A percentile compares a stretch with the other conserved stretches of the same genome.
These are phyloP conservation scores for Lamellibrachia luymesi DNA, from an alignment of 1,140 invertebrate genomes.

Conservation along the genomic window DNA sequence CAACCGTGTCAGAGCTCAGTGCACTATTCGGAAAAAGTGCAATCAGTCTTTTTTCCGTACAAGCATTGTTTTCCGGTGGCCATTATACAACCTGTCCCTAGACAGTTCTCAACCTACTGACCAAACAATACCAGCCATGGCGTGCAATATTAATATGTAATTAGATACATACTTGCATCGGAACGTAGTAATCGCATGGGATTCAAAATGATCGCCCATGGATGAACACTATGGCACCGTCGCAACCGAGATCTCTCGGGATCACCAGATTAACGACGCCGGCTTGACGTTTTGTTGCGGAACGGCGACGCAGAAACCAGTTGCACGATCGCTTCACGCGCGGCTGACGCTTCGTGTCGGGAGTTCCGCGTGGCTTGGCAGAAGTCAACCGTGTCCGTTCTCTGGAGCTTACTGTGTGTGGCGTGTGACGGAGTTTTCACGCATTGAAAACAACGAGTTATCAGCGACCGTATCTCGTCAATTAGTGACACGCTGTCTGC, in stretches of 20 bases:
- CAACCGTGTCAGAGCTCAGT: background rate
- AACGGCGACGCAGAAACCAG: background rate
- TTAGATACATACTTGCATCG: background rate
- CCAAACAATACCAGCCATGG: background rate
- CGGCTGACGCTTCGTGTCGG: no score
- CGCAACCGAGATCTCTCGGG: background rate
- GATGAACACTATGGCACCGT: background rate
- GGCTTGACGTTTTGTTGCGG: background rate
- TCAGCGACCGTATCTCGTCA: no score
- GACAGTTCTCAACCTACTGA: background rate
- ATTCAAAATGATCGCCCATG: background rate
- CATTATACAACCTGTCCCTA: background rate
- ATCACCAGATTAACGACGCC: background rate
- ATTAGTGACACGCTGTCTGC: background rate
- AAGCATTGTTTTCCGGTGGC: background rate
- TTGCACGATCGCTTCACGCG: background rate
- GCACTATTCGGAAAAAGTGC: no score
- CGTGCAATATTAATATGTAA: no score
- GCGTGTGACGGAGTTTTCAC: background rate
- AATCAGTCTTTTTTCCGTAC: background rate
- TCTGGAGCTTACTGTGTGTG: background rate
- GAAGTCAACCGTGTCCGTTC: background rate
- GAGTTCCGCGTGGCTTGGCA: background rate
- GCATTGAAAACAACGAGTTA: background rate
- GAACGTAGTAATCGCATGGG: background rate